Evolutionary conservation across 2,888 invertebrate species (phyloP).

Genomic region (Archips xylosteana): DNA sequence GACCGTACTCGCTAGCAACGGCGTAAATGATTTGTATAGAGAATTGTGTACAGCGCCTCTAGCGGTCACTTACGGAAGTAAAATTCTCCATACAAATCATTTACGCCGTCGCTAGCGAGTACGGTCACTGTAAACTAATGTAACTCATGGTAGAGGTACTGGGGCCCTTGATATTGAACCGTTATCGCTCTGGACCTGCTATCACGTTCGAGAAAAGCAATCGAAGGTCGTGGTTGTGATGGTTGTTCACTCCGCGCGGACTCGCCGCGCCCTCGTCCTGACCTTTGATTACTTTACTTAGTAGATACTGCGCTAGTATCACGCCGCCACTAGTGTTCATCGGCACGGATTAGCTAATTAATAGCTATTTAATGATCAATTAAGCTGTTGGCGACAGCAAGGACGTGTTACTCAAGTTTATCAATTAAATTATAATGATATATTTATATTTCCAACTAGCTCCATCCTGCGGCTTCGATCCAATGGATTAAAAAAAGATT

Average conservation of each 20-base stretch:
- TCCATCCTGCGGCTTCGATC: too few species aligned
- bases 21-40: too few species aligned
- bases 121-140: too few species aligned
- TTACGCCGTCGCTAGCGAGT: too few species aligned
- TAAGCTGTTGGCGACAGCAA: not conserved
- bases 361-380: not conserved
- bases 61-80: too few species aligned
- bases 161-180: not conserved
- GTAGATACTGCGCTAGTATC: not conserved
- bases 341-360: not conserved
- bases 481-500: too few species aligned
- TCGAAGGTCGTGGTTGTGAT: not conserved
- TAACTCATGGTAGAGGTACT: too few species aligned
- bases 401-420: not conserved
- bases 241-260: not conserved
- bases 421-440: too few species aligned
- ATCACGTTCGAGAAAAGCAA: not conserved
- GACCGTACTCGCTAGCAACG: too few species aligned
- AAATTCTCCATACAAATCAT: too few species aligned
- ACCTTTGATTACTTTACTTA: not conserved
- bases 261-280: not conserved
- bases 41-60: too few species aligned
- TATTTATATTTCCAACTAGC: too few species aligned
- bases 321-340: not conserved
- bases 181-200: not conserved